Evolutionary conservation across 2,113 vertebrate species (phyloP), one percentile per base, ranked within the genome.

Genomic region (Heptranchias perlo): DNA sequence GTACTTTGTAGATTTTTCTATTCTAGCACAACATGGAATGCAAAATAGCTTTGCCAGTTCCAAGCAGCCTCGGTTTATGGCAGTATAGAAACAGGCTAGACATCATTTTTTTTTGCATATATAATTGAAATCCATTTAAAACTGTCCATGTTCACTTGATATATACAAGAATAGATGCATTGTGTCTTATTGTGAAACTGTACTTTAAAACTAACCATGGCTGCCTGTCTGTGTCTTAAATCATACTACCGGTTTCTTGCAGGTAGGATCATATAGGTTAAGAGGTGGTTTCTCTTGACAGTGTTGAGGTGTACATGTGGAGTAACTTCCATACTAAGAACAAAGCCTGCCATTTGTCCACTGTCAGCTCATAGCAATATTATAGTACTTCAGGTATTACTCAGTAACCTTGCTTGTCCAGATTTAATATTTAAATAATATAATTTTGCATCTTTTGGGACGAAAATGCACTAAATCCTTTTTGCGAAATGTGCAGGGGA

Each of bases 281-380:
- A 61, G 13, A 62, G 58, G 18, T 93, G n/a, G 18, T 64, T 25
- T 87, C 84, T 52, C 61, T 69, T 4, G 4, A 52, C 94, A 69
- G 11, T 69, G 44, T 95, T 73, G 65, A 95, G 94, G n/a, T 52
- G 65, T 69, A 69, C 44, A 52, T 95, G 16, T 69, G 62, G 94
- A 95, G 23, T 95, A 28, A 47, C 25, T 91, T 52, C 52, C 87
- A 91, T 47, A 87, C 84, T 49, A 87, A 87, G 44, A 87, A 52
- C 44, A 87, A 87, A 87, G 44, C 47, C 92, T 94, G 92, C 64
- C 39, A 11, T 65, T 44, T 94, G 92, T 94, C 92, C 47, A 69
- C 64, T 95, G 65, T 73, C 44, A 95, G 94, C 28, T 95, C 94
- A 94, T 65, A 94, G 93, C 93, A 94, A 94, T 94, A 94, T 91